Conservation (phyloP, 1,140 invertebrate species). For the Heterodera carotae region DNA sequence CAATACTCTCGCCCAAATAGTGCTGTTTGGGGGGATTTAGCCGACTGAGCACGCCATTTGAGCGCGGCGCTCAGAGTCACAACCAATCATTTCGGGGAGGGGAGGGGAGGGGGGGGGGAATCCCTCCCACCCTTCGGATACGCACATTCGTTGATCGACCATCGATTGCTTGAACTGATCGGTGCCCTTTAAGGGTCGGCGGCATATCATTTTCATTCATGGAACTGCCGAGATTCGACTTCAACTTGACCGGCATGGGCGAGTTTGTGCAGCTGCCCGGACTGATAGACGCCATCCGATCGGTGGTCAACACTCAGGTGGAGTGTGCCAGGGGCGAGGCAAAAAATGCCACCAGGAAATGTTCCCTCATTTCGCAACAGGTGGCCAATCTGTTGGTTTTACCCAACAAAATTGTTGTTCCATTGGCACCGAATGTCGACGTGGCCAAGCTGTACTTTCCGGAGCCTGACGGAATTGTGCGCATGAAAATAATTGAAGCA, state of each 20-base stretch:
- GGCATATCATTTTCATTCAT: constrained; percentile 62
- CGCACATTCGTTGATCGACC: too few species aligned
- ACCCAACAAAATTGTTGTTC: constrained; percentile 63
- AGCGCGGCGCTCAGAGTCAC: too few species aligned
- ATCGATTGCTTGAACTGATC: too few species aligned
- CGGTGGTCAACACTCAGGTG: constrained; percentile 39
- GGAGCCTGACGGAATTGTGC: constrained; percentile 63
- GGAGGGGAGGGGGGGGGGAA: too few species aligned
- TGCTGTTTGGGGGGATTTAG: too few species aligned
- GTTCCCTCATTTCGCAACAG: too few species aligned
- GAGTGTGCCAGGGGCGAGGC: too few species aligned
- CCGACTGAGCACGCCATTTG: too few species aligned
- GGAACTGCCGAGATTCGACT: constrained; percentile 62
- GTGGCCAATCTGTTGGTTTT: constrained; percentile 61
- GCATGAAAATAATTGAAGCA: constrained; percentile 63
- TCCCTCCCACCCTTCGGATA: too few species aligned
- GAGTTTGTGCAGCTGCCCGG: constrained; percentile 64
- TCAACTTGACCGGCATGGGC: constrained; percentile 64
- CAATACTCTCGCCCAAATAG: too few species aligned
- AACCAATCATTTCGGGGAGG: too few species aligned
- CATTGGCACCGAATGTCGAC: constrained; percentile 61
- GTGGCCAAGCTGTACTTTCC: constrained; percentile 63
- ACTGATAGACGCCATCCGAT: constrained; percentile 62
- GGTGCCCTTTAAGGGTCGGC: constrained; percentile 44
- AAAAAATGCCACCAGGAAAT: neutral